Evolutionary conservation across 2,113 vertebrate species (phyloP).

Genomic region (Donacobius atricapilla): DNA sequence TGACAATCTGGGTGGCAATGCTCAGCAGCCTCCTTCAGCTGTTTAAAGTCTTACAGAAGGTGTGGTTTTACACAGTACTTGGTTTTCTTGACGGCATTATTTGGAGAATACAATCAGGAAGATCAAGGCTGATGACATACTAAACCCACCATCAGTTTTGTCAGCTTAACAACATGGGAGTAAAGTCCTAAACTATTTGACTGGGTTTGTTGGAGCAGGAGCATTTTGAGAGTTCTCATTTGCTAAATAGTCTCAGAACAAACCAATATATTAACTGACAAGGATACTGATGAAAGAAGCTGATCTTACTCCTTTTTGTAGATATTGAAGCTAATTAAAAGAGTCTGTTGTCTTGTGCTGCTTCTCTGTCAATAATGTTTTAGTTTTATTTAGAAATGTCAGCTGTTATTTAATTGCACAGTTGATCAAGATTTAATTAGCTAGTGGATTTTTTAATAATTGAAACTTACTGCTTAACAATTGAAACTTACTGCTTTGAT

Average conservation of each 20-base stretch:
- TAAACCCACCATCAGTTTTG: background rate
- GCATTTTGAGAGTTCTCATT: background rate
- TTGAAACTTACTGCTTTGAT: conserved; percentile 1
- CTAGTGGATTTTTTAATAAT: background rate
- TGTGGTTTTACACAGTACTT: background rate
- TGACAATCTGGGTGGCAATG: background rate
- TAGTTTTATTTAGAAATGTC: background rate
- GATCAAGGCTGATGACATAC: background rate
- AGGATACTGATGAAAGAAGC: background rate
- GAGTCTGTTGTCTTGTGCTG: background rate
- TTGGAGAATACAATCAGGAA: background rate
- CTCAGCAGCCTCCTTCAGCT: background rate
- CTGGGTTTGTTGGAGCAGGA: background rate
- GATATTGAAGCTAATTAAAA: background rate
- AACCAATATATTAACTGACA: background rate
- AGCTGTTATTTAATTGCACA: background rate
- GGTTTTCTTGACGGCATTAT: rapidly evolving
- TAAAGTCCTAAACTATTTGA: background rate
- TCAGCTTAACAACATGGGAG: background rate
- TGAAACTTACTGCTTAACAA: background rate
- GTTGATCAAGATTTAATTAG: background rate
- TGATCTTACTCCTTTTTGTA: background rate
- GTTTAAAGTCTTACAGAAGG: background rate
- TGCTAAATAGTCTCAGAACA: background rate
- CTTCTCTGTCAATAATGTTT: background rate